Base-by-base conservation (phyloP, 2,113 vertebrate genomes). In the Gobio gobio region DNA sequence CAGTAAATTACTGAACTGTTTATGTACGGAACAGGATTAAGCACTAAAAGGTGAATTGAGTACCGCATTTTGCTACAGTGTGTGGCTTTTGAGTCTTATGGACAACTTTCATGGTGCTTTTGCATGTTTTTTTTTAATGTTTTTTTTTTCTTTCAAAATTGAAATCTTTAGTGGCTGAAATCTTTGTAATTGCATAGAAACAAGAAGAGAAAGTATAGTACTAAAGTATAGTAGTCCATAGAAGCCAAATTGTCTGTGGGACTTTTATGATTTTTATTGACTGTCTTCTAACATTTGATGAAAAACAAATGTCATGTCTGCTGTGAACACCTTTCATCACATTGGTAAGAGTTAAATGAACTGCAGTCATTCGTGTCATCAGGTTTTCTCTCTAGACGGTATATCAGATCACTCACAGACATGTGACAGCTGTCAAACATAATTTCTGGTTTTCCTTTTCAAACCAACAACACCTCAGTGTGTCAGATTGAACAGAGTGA, bases 391-490 rank as follows among this genome's bases (percentile, higher is more conserved):
- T 70, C n/a, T 49, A 43, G 12, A 6, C 12, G 0, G 22, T 74
- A 74, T 49, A 49, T 47, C 5, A 47, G n/a, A 74, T 74, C 43
- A 26, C 72, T 74, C 72, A 73, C 70, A 47, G 43, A 24, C 13
- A 24, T 24, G 43, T 56, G 74, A 77, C 74, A 36, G 74, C 74
- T 77, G 49, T 77, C 74, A 77, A 77, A 56, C 74, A 36, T 36
- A 8, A 77, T 77, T 56, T 77, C 74, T 77, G 24, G 14, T 77
- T 77, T 77, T 20, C 26, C 49, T 33, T 36, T 33, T 29, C 16
- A 54, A 56, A 77, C 29, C 18, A 77, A 9, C 49, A 77, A 33
- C 74, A 77, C 26, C 54, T 51, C 74, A 33, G 49, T 36, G 51
- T 56, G 49, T 77, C 49, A 54, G 26, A 54, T 9, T 54, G 73